Base-by-base conservation (phyloP, 2,888 invertebrate species). In the Yponomeuta plumbellus region DNA sequence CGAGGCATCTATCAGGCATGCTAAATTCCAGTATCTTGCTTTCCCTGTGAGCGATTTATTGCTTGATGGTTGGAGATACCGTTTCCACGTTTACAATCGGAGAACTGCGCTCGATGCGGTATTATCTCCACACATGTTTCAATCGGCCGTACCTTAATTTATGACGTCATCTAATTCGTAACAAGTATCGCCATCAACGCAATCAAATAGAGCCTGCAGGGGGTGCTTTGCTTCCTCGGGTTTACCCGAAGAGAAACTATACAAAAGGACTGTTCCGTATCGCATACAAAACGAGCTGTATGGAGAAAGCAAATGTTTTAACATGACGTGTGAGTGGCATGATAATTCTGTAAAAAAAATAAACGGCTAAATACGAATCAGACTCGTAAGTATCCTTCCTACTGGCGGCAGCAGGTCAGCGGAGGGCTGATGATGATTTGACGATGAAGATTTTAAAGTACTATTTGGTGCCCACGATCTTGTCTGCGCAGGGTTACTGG, bases 161-260 rank as follows among this genome's bases (percentile, higher is more conserved):
- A 52, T 52, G 44, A 5, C 44, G 44, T 17, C 44, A 52, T 52
- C 44, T 52, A 52, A 52, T 52, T 52, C 44, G 44, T 13, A 52
- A 17, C 44, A 52, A 52, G 44, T 17, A 52, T 52, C 44, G 44
- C 44, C 44, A 52, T 52, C 44, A 52, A 52, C 44, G 44, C 17
- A 52, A 52, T 52, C 44, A 52, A 52, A 52, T 52, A 52, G 44
- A 52, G 44, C 44, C 44, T 52, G 17, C 44, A 52, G 44, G 44
- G 44, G 44, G 44, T 52, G 17, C 44, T 52, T 52, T 17, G 44
- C 44, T 52, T 52, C 17, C 44, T 52, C 44, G 13, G 17, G 44
- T 3, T 13, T 13, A 17, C 1, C 17, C 3, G 17, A 52, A 2
- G 17, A 6, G 44, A 52, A 17, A 52, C 13, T 2, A 17, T 17